phyloP scores from a whole-genome alignment of 2,113 vertebrate genomes.

The Tenebrosternarchus preto region DNA sequence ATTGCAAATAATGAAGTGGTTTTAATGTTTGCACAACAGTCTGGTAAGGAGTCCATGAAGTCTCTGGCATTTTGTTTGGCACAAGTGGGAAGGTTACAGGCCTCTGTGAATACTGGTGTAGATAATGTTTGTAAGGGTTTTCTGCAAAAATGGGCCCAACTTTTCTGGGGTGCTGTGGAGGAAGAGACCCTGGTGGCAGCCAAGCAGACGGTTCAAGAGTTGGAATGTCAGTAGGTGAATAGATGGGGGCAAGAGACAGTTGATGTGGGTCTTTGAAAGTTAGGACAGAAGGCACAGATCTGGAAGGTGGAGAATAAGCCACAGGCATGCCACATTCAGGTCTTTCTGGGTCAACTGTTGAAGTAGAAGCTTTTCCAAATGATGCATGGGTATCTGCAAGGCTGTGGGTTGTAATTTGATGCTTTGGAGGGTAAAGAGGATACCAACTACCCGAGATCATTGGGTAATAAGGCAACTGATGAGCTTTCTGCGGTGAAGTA shows the following conservation, averaged over 20 bases:
- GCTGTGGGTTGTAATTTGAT: background rate
- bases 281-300: background rate
- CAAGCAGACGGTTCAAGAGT: no score
- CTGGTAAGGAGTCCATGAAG: background rate
- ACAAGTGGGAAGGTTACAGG: background rate
- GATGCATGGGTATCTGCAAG: background rate
- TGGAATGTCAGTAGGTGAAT: background rate
- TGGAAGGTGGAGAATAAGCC: background rate
- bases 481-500: background rate
- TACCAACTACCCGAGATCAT: background rate
- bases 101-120: background rate
- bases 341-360: background rate
- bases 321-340: background rate
- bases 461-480: background rate
- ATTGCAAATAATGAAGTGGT: background rate
- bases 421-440: background rate
- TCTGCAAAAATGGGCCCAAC: no score
- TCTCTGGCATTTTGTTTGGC: background rate
- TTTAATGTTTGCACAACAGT: background rate
- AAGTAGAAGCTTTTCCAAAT: background rate
- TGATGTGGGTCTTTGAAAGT: background rate
- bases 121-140: background rate
- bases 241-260: background rate
- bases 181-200: background rate
- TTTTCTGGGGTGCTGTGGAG: no score